Conservation (phyloP, 2,888 invertebrate genomes). For the Synanthedon vespiformis region DNA sequence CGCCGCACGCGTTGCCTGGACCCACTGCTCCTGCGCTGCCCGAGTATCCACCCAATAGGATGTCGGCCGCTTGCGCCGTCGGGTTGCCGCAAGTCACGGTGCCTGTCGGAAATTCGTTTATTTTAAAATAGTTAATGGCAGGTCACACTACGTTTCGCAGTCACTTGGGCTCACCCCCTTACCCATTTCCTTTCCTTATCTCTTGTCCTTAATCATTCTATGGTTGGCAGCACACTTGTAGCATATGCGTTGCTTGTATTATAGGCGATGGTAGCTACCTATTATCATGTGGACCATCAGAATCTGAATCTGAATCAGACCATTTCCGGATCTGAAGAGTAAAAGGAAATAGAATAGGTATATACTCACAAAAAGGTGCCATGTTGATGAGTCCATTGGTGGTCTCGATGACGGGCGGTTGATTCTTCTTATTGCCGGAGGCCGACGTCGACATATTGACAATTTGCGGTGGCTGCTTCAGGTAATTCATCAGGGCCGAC, state of each 20-base stretch:
- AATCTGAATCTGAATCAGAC: too few relatives aligned
- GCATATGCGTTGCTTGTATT: too few relatives aligned
- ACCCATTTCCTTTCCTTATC: too few relatives aligned
- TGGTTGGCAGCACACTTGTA: too few relatives aligned
- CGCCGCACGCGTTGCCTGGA: constrained; percentile 77
- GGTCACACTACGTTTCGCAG: too few relatives aligned
- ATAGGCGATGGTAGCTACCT: too few relatives aligned
- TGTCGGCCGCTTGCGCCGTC: constrained; percentile 90
- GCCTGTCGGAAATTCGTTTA: constrained; percentile 32
- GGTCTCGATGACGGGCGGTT: constrained; percentile 70
- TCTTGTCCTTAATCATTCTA: too few relatives aligned
- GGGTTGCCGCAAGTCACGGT: constrained; percentile 84
- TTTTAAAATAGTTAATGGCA: too few relatives aligned
- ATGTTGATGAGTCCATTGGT: constrained; percentile 88
- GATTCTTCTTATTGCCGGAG: constrained; percentile 49
- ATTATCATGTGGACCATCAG: too few relatives aligned
- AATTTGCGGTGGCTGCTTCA: constrained; percentile 64
- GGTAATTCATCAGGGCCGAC: constrained; percentile 74
- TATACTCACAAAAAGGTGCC: constrained; percentile 82
- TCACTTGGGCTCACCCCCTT: too few relatives aligned
- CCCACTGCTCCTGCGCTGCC: constrained; percentile 59
- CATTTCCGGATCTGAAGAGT: background rate
- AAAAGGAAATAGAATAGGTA: background rate
- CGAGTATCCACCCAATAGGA: constrained; percentile 81
- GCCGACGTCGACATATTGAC: constrained; percentile 65